Percentiles rank a stretch among this genome's conserved stretches.
Conservation (phyloP, 2,888 invertebrate species). For the Nymphalis c-album region DNA sequence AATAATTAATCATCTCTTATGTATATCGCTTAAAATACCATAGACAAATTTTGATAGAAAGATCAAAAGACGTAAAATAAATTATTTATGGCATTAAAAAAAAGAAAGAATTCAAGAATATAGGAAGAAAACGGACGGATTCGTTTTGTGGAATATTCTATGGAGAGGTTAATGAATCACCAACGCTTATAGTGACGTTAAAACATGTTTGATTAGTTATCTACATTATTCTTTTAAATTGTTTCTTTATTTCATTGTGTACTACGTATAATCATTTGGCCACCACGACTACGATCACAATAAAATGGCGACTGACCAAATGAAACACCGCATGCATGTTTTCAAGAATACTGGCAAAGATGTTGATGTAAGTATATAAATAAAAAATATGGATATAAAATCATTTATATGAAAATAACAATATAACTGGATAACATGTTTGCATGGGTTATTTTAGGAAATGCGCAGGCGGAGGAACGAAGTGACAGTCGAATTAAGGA, state of each 20-base stretch:
- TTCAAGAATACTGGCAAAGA: slow-evolving; percentile 99
- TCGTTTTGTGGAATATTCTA: slow-evolving; percentile 69
- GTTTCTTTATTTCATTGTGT: slow-evolving; percentile 72
- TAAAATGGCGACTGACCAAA: slow-evolving; percentile 90
- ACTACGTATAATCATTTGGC: slow-evolving; percentile 60
- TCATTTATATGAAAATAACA: slow-evolving; percentile 15
- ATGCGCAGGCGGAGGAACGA: slow-evolving; percentile 98
- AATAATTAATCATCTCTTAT: neutral
- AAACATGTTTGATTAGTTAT: slow-evolving; percentile 75
- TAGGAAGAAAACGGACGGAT: slow-evolving; percentile 61
- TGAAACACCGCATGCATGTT: slow-evolving; percentile 93
- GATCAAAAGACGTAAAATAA: slow-evolving; percentile 26
- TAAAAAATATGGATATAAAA: slow-evolving; percentile 19
- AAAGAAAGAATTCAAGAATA: slow-evolving; percentile 58
- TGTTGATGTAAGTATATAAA: slow-evolving; percentile 92
- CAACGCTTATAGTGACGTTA: slow-evolving; percentile 63
- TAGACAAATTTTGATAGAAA: slow-evolving; percentile 29
- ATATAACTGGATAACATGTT: slow-evolving; percentile 9
- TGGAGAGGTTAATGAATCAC: slow-evolving; percentile 71
- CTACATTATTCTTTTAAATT: slow-evolving; percentile 65
- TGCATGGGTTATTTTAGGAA: slow-evolving; percentile 84
- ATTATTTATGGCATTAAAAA: slow-evolving; percentile 52
- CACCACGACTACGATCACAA: slow-evolving; percentile 61
- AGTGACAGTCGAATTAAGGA: slow-evolving; percentile 97
- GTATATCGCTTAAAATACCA: slow-evolving; percentile 13